Conservation (phyloP, 1,140 invertebrate species). For the Antheraea pernyi region DNA sequence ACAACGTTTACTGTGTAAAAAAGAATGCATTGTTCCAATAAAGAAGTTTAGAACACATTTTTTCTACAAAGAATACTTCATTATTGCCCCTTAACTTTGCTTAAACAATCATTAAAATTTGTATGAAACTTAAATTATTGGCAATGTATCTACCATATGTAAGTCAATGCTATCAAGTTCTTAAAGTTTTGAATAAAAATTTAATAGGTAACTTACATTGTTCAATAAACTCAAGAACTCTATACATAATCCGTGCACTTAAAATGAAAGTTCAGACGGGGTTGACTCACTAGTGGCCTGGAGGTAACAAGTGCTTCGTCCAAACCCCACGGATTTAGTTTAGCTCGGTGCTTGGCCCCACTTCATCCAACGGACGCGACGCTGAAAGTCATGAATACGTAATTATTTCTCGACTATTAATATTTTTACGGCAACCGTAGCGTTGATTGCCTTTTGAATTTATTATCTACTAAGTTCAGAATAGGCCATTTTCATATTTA, state of each 20-base stretch:
- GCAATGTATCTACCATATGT: no score
- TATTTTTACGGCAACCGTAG: slow-evolving; percentile 72
- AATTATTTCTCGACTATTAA: slow-evolving; percentile 77
- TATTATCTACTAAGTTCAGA: slow-evolving; percentile 67
- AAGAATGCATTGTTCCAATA: no score
- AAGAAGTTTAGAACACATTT: no score
- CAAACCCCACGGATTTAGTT: slow-evolving; percentile 52
- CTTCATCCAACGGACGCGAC: slow-evolving; percentile 38
- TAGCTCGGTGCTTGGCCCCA: slow-evolving; percentile 35
- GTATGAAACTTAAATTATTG: no score
- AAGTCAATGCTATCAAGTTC: no score
- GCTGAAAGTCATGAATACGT: slow-evolving; percentile 70
- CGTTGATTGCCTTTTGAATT: slow-evolving; percentile 79
- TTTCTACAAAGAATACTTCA: no score
- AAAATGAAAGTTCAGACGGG: slow-evolving; percentile 11
- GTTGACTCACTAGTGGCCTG: not conserved
- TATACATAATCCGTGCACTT: slow-evolving; percentile 17
- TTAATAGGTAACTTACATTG: not conserved
- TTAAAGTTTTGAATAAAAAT: no score
- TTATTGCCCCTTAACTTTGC: no score
- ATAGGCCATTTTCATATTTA: slow-evolving; percentile 76
- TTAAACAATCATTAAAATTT: no score
- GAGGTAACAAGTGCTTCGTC: slow-evolving; percentile 15
- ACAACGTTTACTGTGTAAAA: no score
- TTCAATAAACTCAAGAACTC: slow-evolving; percentile 8